Conservation (phyloP, 2,113 vertebrate species). For the Eretmochelys imbricata region DNA sequence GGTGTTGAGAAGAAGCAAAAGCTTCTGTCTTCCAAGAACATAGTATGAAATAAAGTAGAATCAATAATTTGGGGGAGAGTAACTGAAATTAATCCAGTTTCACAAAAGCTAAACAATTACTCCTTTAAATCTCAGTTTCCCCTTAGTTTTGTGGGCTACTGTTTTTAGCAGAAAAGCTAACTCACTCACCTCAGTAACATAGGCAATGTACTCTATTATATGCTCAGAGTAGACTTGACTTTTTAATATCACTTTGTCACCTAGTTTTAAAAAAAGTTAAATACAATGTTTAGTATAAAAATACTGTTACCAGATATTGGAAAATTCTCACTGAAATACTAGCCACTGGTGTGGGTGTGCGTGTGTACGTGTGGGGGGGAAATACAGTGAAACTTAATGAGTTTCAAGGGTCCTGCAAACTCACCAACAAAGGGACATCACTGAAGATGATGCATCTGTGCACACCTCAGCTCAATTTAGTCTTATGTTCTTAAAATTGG, state of each 20-base stretch:
- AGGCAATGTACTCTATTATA: constrained; percentile 83
- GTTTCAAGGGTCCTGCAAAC: neutral
- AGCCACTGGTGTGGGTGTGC: neutral
- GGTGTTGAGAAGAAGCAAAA: neutral
- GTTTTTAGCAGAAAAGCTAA: neutral
- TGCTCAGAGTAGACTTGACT: constrained; percentile 76
- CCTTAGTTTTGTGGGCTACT: fast-evolving
- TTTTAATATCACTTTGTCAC: constrained; percentile 89
- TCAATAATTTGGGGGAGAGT: neutral
- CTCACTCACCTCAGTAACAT: constrained; percentile 84
- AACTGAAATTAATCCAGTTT: neutral
- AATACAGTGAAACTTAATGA: neutral
- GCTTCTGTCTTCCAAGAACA: neutral
- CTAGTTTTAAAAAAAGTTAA: constrained; percentile 71
- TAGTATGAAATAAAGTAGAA: neutral
- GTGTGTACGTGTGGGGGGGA: no score
- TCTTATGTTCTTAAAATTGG: neutral
- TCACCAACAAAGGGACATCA: neutral
- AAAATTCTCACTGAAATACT: neutral
- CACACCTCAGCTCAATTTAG: neutral
- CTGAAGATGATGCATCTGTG: fast-evolving
- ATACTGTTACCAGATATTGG: neutral
- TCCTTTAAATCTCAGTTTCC: neutral
- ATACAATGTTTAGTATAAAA: neutral
- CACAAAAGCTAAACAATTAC: neutral